phyloP scores from a whole-genome alignment of 2,797 vertebrate genomes.

The Neostethus bicornis region DNA sequence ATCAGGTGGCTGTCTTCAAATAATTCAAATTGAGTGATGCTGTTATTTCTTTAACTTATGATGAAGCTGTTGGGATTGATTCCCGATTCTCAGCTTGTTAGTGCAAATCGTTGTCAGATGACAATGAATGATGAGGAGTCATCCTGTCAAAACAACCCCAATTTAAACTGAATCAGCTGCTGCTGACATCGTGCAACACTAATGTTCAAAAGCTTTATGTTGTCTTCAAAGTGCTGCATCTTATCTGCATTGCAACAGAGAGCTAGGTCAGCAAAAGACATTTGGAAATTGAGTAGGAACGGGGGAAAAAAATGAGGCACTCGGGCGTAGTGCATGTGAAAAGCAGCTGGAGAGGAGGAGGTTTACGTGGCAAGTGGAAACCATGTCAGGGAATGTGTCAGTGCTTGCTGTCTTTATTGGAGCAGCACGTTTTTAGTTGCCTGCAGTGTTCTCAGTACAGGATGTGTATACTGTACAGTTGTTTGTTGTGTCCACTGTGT shows the following conservation, averaged over 20 bases:
- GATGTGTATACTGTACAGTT: slow-evolving; percentile 23
- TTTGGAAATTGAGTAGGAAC: slow-evolving; percentile 41
- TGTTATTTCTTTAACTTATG: slow-evolving; percentile 17
- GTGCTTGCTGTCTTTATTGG: slow-evolving; percentile 66
- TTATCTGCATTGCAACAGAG: slow-evolving; percentile 31
- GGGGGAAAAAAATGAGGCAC: slow-evolving; percentile 46
- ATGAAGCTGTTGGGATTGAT: slow-evolving; percentile 29
- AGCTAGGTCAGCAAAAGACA: slow-evolving; percentile 37
- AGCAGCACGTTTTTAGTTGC: slow-evolving; percentile 60
- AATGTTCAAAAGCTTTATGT: slow-evolving; percentile 11
- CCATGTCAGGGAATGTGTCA: slow-evolving; percentile 73
- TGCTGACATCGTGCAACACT: slow-evolving; percentile 1
- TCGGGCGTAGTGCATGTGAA: slow-evolving; percentile 80
- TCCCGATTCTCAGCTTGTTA: slow-evolving; percentile 18
- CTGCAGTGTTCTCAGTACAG: slow-evolving; percentile 25
- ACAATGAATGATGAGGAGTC: slow-evolving; percentile 17
- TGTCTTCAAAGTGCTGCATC: slow-evolving; percentile 36
- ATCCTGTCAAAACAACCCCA: slow-evolving; percentile 23
- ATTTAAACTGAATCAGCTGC: slow-evolving; percentile 23
- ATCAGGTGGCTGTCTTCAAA: background rate
- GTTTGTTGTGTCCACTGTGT: slow-evolving; percentile 15
- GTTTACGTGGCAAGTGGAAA: slow-evolving; percentile 86
- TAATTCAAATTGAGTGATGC: slow-evolving; percentile 16
- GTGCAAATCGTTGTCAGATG: slow-evolving; percentile 45
- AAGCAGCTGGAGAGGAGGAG: slow-evolving; percentile 85